A percentile compares a stretch with the other conserved stretches of the same genome.
Conservation (phyloP, 2,888 invertebrate genomes). For the Ametastegia equiseti region DNA sequence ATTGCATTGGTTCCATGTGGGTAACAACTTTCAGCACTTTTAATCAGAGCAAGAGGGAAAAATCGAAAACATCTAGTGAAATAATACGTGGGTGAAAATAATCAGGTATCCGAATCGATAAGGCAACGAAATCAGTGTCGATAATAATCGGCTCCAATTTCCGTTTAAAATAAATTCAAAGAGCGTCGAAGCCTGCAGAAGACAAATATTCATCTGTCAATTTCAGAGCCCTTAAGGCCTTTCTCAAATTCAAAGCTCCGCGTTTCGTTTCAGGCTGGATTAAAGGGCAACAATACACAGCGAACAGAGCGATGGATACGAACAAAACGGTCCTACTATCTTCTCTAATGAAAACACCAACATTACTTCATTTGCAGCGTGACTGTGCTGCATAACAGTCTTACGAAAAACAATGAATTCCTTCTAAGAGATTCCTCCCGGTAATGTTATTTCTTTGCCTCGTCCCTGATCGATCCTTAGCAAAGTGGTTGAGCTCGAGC, state of each 20-base stretch:
- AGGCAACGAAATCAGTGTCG: neutral
- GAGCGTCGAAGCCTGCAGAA: neutral
- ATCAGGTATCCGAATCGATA: neutral
- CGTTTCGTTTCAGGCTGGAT: neutral
- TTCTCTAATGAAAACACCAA: too few species aligned
- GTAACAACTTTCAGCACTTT: too few species aligned
- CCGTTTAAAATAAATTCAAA: neutral
- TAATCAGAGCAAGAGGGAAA: neutral
- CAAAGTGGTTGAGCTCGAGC: neutral
- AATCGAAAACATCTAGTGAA: neutral
- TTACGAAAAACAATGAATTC: neutral
- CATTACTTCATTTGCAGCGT: neutral
- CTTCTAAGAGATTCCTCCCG: neutral
- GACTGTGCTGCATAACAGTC: neutral
- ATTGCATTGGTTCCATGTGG: too few species aligned
- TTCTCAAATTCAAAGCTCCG: neutral
- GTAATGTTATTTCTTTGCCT: neutral
- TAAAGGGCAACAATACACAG: neutral
- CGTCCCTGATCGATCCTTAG: neutral
- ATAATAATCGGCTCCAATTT: slow-evolving; percentile 6
- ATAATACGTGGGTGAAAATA: neutral
- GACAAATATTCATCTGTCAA: neutral
- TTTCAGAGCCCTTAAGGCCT: neutral
- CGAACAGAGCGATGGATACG: neutral
- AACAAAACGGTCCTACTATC: too few species aligned